Evolutionary conservation across 2,888 invertebrate genomes (phyloP), one percentile per base, ranked within the genome.

Genomic region (Quadriops clusia): DNA sequence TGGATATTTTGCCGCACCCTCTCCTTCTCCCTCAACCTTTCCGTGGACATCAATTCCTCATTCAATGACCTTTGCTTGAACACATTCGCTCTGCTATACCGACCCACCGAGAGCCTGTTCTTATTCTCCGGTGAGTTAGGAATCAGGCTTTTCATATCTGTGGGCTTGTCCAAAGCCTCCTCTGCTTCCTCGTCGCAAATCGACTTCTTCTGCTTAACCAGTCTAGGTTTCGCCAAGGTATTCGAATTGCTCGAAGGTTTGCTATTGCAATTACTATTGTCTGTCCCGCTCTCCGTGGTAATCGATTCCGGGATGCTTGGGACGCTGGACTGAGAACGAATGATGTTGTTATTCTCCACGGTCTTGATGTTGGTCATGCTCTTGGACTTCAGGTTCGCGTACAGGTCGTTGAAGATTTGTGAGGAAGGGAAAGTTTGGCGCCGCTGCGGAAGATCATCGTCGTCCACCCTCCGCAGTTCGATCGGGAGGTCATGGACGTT

Each of bases 11-110:
- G 78, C 34, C 83, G 68, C 11, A 89, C 72, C 26, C 71, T 68
- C 53, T 87, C 86, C 48, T 86, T 87, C 54, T 89, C 89, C 37
- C 78, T 64, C 47, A 87, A 60, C 32, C 89, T 65, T 47, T 86
- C 87, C n/a, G 77, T 77, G 3, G 84, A 86, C 79, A 89, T 85
- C 8, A 87, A 63, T 53, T 89, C 87, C 54, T 89, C 89, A 51
- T 89, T 89, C 37, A 90, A 68, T 2, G 89, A 89, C 40, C 83
- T 78, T 56, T 90, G 89, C 51, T 90, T 84, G 39, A 75, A 66
- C 5, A 80, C 76, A 15, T 71, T 73, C 18, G 71, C 72, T 43
- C 70, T 65, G 14, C 45, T 36, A 15, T 26, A 26, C 22, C 27
- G 21, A n/a, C n/a, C n/a, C n/a, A n/a, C n/a, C 5, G 28, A 18